phyloP scores from a whole-genome alignment of 2,113 vertebrate species.

The Thamnaconus septentrionalis region DNA sequence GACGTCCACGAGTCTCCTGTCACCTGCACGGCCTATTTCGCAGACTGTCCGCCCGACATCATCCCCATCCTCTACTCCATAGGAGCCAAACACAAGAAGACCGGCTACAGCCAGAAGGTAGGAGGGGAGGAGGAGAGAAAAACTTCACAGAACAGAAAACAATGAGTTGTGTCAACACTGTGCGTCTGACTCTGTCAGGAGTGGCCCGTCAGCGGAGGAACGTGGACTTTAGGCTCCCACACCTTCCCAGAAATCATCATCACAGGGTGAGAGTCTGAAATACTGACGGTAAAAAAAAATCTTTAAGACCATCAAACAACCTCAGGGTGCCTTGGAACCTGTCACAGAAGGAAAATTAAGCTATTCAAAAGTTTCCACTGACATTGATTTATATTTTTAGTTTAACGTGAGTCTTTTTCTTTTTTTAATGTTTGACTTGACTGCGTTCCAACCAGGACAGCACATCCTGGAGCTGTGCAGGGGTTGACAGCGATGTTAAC shows the following conservation, averaged over 20 bases:
- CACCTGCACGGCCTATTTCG: constrained; percentile 96
- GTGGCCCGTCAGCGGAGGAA: constrained; percentile 93
- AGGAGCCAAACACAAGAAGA: constrained; percentile 97
- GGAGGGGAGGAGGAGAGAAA: too few species aligned
- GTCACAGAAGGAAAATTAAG: not conserved
- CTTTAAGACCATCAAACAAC: not conserved
- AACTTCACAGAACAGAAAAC: not conserved
- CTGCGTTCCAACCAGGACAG: not conserved
- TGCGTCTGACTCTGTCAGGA: constrained; percentile 76
- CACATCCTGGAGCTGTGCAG: not conserved
- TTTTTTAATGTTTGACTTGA: constrained; percentile 4
- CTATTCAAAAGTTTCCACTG: not conserved
- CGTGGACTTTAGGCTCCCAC: constrained; percentile 92
- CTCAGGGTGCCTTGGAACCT: not conserved
- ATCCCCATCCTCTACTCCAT: constrained; percentile 96
- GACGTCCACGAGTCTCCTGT: constrained; percentile 98
- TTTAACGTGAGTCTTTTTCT: not conserved
- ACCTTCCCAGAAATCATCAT: constrained; percentile 96
- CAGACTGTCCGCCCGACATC: constrained; percentile 94
- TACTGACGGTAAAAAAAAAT: not conserved
- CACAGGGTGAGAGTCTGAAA: constrained; percentile 86
- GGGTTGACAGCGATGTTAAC: constrained; percentile 24
- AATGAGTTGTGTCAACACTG: not conserved
- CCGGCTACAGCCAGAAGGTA: constrained; percentile 97
- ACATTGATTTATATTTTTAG: not conserved